phyloP scores from a whole-genome alignment of 2,113 vertebrate species.

The Cryptotis parvus region DNA sequence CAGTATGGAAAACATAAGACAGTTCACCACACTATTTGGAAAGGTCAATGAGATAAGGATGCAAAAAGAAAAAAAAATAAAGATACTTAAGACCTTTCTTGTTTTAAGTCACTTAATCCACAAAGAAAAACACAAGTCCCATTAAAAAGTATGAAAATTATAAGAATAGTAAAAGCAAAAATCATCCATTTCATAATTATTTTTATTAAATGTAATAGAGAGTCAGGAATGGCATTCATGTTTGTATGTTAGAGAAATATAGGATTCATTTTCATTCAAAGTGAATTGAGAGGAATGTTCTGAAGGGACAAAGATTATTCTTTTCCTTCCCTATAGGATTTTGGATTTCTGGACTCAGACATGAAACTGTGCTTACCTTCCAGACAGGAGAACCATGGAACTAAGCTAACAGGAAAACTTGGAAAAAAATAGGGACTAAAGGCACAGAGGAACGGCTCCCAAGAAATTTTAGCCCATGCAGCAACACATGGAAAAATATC shows the following conservation, averaged over 20 bases:
- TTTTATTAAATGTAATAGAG: constrained; percentile 54
- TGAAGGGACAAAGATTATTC: constrained; percentile 30
- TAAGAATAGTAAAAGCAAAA: constrained; percentile 65
- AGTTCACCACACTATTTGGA: constrained; percentile 51
- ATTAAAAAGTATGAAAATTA: constrained; percentile 58
- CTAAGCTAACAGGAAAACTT: constrained; percentile 26
- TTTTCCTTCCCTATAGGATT: not conserved
- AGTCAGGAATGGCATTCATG: not conserved
- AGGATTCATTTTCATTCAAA: constrained; percentile 47
- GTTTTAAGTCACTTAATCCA: constrained; percentile 66
- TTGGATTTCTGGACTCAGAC: not conserved
- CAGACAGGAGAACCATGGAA: not conserved
- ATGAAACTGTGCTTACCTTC: constrained; percentile 15
- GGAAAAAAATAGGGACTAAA: not conserved
- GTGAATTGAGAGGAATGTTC: not conserved
- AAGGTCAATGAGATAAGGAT: constrained; percentile 47
- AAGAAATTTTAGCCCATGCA: not conserved
- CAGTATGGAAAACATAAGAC: not conserved
- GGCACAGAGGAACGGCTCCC: not conserved
- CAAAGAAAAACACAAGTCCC: constrained; percentile 41
- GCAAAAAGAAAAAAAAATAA: constrained; percentile 22
- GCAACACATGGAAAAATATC: not conserved
- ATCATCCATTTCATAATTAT: constrained; percentile 51
- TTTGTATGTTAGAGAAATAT: constrained; percentile 7
- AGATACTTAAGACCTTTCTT: constrained; percentile 45